These are phyloP conservation scores for Lepilemur septentrionalis DNA, from an alignment of 2,797 vertebrate genomes.

Conservation along the genomic window DNA sequence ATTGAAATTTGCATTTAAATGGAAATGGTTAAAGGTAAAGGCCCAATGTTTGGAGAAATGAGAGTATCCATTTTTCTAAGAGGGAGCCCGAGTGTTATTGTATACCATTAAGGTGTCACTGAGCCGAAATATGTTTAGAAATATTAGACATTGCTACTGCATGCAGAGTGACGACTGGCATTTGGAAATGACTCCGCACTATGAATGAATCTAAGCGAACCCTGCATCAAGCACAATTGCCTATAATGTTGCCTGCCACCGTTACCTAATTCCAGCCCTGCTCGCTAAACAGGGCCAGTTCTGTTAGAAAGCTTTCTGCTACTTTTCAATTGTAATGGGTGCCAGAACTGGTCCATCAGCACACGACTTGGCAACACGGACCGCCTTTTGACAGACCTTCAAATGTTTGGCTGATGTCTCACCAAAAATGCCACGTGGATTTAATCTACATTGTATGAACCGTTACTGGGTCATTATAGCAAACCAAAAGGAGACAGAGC, in stretches of 20 bases:
- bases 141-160: conserved; percentile 82
- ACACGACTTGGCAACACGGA: conserved; percentile 1
- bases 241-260: conserved; percentile 77
- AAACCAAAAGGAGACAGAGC: neutral
- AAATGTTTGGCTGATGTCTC: conserved; percentile 47
- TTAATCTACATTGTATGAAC: conserved; percentile 38
- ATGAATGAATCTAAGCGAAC: conserved; percentile 73
- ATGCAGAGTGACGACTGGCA: conserved; percentile 76
- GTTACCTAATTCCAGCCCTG: conserved; percentile 74
- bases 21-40: conserved; percentile 87
- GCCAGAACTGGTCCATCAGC: conserved; percentile 68
- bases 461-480: neutral
- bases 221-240: conserved; percentile 78
- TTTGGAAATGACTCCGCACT: conserved; percentile 82
- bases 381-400: conserved; percentile 64
- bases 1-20: conserved; percentile 91
- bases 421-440: conserved; percentile 20
- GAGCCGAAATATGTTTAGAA: conserved; percentile 86
- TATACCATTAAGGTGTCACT: conserved; percentile 86
- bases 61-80: conserved; percentile 88
- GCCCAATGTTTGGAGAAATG: conserved; percentile 86
- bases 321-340: conserved; percentile 68
- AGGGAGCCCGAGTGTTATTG: conserved; percentile 83
- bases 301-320: conserved; percentile 74
- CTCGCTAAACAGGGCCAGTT: conserved; percentile 76